These are phyloP conservation scores for Mastacembelus armatus DNA, from an alignment of 2,797 vertebrate species.

Conservation along the genomic window DNA sequence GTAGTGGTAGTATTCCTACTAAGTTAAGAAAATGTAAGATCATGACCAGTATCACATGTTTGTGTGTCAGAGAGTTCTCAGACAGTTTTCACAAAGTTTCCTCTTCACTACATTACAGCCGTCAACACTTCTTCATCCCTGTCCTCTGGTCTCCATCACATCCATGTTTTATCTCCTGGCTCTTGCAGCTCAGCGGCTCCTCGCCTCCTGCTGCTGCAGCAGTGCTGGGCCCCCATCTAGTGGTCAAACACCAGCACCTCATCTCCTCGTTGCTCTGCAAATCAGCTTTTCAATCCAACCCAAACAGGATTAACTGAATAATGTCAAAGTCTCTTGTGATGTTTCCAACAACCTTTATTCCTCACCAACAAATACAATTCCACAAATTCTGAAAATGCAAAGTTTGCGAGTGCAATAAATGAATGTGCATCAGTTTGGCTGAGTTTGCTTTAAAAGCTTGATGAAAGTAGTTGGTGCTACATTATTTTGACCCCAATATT, in stretches of 20 bases:
- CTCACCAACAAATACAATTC: not conserved
- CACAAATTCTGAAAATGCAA: not conserved
- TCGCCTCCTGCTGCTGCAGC: not conserved
- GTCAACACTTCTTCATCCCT: not conserved
- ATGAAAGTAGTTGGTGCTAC: not conserved
- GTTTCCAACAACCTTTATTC: not conserved
- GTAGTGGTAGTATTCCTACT: not conserved
- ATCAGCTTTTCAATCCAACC: not conserved
- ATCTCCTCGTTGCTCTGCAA: too few relatives aligned
- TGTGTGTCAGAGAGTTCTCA: not conserved
- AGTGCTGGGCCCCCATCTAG: slow-evolving; percentile 34
- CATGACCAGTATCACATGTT: too few relatives aligned
- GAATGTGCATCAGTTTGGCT: not conserved
- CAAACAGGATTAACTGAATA: not conserved
- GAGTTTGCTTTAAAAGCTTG: not conserved
- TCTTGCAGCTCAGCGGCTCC: not conserved
- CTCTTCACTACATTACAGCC: not conserved
- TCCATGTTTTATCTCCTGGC: not conserved
- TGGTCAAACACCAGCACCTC: not conserved
- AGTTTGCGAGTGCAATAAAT: not conserved
- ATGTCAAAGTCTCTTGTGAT: not conserved
- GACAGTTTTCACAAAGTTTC: not conserved
- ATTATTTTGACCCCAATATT: not conserved
- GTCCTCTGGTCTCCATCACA: not conserved
- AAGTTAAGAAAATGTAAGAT: not conserved